phyloP scores from a whole-genome alignment of 2,888 invertebrate genomes.

The Hoplodrina blanda region DNA sequence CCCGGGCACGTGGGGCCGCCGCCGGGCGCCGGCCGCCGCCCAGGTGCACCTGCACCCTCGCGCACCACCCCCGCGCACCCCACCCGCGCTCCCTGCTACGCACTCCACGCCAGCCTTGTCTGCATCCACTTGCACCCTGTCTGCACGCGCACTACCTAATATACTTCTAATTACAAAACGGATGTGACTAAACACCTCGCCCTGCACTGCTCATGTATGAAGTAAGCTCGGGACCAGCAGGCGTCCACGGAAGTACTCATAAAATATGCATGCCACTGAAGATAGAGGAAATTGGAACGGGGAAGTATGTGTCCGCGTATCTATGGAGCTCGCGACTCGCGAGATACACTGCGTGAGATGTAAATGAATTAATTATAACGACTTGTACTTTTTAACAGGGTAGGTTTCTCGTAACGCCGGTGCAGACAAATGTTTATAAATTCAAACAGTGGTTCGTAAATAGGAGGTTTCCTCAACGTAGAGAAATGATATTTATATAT shows the following conservation, averaged over 20 bases:
- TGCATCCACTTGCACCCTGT: constrained; percentile 66
- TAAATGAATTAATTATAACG: constrained; percentile 63
- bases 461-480: constrained; percentile 29
- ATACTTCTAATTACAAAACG: constrained; percentile 50
- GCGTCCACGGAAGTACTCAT: constrained; percentile 47
- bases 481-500: constrained; percentile 28
- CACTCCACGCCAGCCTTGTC: constrained; percentile 53
- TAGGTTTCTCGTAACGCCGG: constrained; percentile 43
- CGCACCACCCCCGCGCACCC: constrained; percentile 60
- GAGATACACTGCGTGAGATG: constrained; percentile 52
- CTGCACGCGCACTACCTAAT: constrained; percentile 57
- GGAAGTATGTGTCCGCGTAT: constrained; percentile 48
- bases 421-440: constrained; percentile 53
- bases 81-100: constrained; percentile 72
- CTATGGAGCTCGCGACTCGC: constrained; percentile 44
- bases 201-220: constrained; percentile 16
- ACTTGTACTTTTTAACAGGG: constrained; percentile 52
- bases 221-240: constrained; percentile 21
- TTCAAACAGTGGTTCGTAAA: constrained; percentile 46
- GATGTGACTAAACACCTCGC: constrained; percentile 15
- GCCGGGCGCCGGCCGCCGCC: constrained; percentile 84
- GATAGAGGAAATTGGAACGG: constrained; percentile 52
- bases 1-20: constrained; percentile 84
- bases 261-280: constrained; percentile 61
- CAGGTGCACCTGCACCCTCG: constrained; percentile 85